Evolutionary conservation across 2,888 invertebrate species (phyloP), one percentile per base, ranked within the genome.

Genomic region (Atethmia centrago): DNA sequence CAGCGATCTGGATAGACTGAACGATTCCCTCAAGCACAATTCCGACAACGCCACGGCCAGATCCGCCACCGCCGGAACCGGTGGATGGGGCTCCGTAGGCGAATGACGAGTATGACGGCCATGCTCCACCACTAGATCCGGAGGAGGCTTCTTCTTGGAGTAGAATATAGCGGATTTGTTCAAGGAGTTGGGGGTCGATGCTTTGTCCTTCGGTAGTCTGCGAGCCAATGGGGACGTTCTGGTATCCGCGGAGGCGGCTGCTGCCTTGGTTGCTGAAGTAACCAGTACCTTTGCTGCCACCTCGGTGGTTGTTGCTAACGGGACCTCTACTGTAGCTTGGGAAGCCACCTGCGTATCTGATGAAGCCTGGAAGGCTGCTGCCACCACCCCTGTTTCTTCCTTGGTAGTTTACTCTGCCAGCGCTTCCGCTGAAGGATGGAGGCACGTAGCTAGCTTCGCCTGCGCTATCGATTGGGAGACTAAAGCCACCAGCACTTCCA

Each of bases 181-280:
- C 36, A 28, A 74, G 74, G 21, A 74, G 74, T 0, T 58, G 7
- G 21, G 75, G 28, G 9, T 74, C 76, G 8, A 74, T 10, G 10
- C 51, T n/a, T 12, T 28, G 58, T 14, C 76, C 74, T 75, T 74
- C 76, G 2, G 51, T 45, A n/a, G 67, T 74, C 9, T 74, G 67
- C 7, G 8, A 25, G 14, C 31, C 74, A 21, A 40, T 2, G 5
- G 36, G 31, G 7, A 45, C 5, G 2, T 28, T 1, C 19, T 66
- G 67, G 66, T 75, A 75, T 0, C n/a, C 42, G 3, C 28, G n/a
- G 25, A 51, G 7, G 42, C 28, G 16, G 3, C 42, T 47, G 25
- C 21, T 7, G 7, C 25, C 21, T 61, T 36, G 42, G 16, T 16
- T 14, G 8, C 19, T 66, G 53, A 0, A 42, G 16, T 31, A 12